These are phyloP conservation scores for Falco berigora DNA, from an alignment of 2,797 vertebrate species.

Conservation along the genomic window DNA sequence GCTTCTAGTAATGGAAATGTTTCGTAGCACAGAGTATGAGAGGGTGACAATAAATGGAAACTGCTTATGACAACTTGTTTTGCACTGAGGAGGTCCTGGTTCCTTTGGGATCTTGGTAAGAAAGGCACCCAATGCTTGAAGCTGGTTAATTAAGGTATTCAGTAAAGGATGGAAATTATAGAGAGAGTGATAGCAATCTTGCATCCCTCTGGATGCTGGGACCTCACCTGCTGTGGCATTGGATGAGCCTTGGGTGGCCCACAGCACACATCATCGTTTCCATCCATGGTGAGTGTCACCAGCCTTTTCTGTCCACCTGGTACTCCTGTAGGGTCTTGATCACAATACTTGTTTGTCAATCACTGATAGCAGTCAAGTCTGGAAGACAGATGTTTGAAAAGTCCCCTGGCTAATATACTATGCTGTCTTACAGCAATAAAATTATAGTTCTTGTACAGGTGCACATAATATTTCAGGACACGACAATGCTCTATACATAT, in stretches of 20 bases:
- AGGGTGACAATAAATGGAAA: neutral
- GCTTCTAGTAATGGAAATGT: neutral
- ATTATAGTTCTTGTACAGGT: neutral
- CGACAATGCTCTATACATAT: neutral
- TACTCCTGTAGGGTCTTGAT: neutral
- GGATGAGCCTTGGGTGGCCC: neutral
- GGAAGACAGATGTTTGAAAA: neutral
- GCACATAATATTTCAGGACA: neutral
- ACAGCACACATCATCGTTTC: fast-evolving
- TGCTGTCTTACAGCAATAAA: neutral
- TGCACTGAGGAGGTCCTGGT: neutral
- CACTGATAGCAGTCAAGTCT: neutral
- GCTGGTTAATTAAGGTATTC: neutral
- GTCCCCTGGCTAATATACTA: neutral
- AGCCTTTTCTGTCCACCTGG: neutral
- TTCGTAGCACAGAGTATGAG: neutral
- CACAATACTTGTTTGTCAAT: fast-evolving
- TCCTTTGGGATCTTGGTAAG: neutral
- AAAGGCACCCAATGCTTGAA: neutral
- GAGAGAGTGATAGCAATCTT: neutral
- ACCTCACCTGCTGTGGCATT: neutral
- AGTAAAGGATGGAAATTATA: neutral
- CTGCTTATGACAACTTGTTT: neutral
- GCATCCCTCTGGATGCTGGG: neutral
- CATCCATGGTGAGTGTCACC: too few relatives aligned